Evolutionary conservation across 2,113 vertebrate genomes (phyloP).

Genomic region (Bucco capensis): DNA sequence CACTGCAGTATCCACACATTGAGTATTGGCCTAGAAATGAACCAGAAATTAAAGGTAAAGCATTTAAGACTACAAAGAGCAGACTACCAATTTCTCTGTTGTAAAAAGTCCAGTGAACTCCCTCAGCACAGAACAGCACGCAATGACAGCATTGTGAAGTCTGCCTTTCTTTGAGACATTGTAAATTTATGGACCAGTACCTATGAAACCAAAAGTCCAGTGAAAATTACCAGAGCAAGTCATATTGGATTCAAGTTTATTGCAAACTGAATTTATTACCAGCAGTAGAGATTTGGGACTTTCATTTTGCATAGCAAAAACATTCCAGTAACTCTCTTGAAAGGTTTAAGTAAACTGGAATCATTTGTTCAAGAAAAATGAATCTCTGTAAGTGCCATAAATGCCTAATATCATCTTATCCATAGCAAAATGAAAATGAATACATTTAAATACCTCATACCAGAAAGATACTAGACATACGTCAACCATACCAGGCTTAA

Average conservation of each 20-base stretch:
- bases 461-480: slow-evolving; percentile 1
- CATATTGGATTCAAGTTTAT: background rate
- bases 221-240: background rate
- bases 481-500: background rate
- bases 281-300: background rate
- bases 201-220: background rate
- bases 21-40: background rate
- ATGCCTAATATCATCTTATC: background rate
- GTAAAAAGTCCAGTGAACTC: background rate
- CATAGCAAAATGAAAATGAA: background rate
- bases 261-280: background rate
- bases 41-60: background rate
- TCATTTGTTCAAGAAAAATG: background rate
- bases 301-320: background rate
- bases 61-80: background rate
- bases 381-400: background rate
- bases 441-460: slow-evolving; percentile 11
- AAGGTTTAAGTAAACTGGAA: background rate
- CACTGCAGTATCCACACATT: background rate
- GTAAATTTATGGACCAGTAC: background rate
- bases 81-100: background rate
- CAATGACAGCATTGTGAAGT: background rate
- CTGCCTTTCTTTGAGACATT: background rate
- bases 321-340: background rate
- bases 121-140: background rate